Evolutionary conservation across 2,888 invertebrate genomes (phyloP).

Genomic region (Erynnis tages): DNA sequence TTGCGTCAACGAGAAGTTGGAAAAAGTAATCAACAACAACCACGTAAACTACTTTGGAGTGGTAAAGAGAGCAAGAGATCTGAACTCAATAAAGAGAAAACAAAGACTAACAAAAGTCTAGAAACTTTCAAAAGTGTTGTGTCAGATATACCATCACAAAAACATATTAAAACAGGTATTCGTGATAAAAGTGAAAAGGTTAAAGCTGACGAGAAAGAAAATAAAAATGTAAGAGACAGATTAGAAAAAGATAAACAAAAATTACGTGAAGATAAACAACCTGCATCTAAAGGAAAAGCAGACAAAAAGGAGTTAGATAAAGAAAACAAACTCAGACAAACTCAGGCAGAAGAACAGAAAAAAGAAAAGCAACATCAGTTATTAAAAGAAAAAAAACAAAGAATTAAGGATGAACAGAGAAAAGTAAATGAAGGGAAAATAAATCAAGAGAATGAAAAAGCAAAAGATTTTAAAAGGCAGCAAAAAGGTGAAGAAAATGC

Average conservation of each 20-base stretch:
- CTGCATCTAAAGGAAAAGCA: background rate
- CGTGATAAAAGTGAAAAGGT: background rate
- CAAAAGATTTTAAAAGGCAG: slow-evolving; percentile 17
- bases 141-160: background rate
- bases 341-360: background rate
- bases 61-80: slow-evolving; percentile 16
- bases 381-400: slow-evolving; percentile 1
- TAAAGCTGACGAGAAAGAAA: slow-evolving; percentile 11
- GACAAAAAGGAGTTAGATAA: slow-evolving; percentile 9
- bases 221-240: slow-evolving; percentile 18
- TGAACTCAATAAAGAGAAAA: slow-evolving; percentile 4
- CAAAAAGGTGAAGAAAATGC: slow-evolving; percentile 21
- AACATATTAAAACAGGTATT: background rate
- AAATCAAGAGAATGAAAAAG: slow-evolving; percentile 12
- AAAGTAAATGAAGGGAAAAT: slow-evolving; percentile 21
- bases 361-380: slow-evolving; percentile 14
- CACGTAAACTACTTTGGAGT: background rate
- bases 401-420: slow-evolving; percentile 24
- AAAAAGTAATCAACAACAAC: slow-evolving; percentile 32
- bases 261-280: slow-evolving; percentile 11
- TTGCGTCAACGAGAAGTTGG: slow-evolving; percentile 32
- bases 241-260: slow-evolving; percentile 18
- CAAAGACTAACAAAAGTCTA: background rate
- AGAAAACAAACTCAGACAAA: slow-evolving; percentile 10
- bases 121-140: background rate